These are phyloP conservation scores for Rhamphomyia laevipes DNA, from an alignment of 2,888 invertebrate genomes.

Conservation along the genomic window DNA sequence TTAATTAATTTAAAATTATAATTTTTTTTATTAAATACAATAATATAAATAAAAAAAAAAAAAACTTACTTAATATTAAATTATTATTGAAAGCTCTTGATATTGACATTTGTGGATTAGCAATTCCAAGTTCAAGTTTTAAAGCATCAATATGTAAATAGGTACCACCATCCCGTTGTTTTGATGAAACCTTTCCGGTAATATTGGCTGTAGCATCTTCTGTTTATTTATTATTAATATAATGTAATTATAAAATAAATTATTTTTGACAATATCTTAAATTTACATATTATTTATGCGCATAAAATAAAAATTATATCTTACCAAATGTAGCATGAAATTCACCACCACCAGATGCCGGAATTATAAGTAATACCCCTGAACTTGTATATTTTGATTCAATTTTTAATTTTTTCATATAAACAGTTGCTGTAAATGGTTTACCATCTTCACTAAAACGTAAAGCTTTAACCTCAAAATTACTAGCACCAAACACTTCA, in stretches of 20 bases:
- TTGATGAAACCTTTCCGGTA: conserved; percentile 45
- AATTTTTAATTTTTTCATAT: conserved; percentile 52
- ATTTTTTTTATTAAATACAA: background rate
- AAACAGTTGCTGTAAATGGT: conserved; percentile 52
- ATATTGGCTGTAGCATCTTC: conserved; percentile 48
- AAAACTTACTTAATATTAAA: conserved; percentile 52
- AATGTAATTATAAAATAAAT: too few species aligned
- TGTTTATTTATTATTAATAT: conserved; percentile 18
- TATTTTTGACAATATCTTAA: too few species aligned
- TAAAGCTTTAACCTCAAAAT: conserved; percentile 45
- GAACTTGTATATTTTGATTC: conserved; percentile 55
- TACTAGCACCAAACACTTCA: conserved; percentile 50
- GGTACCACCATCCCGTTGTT: conserved; percentile 37
- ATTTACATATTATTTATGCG: background rate
- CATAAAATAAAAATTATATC: conserved; percentile 2
- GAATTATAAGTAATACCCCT: conserved; percentile 55
- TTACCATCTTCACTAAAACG: conserved; percentile 47
- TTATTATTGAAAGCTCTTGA: conserved; percentile 57
- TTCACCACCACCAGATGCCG: conserved; percentile 58
- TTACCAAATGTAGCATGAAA: conserved; percentile 52
- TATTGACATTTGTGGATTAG: conserved; percentile 51
- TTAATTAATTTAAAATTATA: background rate
- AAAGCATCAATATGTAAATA: conserved; percentile 51
- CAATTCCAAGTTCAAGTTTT: conserved; percentile 47
- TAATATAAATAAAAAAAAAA: conserved; percentile 4